Evolutionary conservation across 2,113 vertebrate genomes (phyloP).

Genomic region (Pollimyrus isidori): DNA sequence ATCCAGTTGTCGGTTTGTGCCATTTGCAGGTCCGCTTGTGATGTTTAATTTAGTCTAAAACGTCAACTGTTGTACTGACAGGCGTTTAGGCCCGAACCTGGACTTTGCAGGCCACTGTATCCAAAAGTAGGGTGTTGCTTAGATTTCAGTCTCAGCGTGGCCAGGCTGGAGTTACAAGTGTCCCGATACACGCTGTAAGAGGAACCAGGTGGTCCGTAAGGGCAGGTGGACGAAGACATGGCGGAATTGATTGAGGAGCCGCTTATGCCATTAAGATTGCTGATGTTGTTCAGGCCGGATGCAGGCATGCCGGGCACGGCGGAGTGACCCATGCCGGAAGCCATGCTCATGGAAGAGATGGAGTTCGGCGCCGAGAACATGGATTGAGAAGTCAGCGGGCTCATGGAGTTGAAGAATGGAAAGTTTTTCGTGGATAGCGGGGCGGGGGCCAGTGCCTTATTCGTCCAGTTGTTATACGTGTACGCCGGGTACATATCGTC

Average conservation of each 20-base stretch:
- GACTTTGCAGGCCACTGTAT: conserved; percentile 88
- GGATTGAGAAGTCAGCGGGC: conserved; percentile 89
- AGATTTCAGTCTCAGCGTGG: conserved; percentile 94
- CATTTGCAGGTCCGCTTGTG: conserved; percentile 47
- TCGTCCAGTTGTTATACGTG: conserved; percentile 98
- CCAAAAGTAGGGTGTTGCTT: conserved; percentile 97
- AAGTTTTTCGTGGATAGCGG: conserved; percentile 95
- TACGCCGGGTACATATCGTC: conserved; percentile 96
- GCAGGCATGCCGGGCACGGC: conserved; percentile 83
- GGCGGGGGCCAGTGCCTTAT: conserved; percentile 85
- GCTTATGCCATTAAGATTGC: conserved; percentile 85
- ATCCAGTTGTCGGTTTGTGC: conserved; percentile 69
- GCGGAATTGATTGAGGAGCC: conserved; percentile 86
- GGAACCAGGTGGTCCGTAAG: conserved; percentile 85
- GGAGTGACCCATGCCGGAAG: conserved; percentile 86
- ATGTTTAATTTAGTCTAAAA: conserved; percentile 32
- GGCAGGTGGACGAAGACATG: conserved; percentile 87
- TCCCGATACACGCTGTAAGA: conserved; percentile 97
- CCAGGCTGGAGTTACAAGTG: conserved; percentile 95
- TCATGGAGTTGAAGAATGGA: conserved; percentile 99
- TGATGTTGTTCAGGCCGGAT: conserved; percentile 88
- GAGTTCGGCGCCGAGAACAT: conserved; percentile 93
- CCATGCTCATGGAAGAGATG: conserved; percentile 97
- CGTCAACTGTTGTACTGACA: conserved; percentile 99
- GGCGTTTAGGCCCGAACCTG: conserved; percentile 84